These are phyloP conservation scores for Phlogophora meticulosa DNA, from an alignment of 2,888 invertebrate genomes.

Conservation along the genomic window DNA sequence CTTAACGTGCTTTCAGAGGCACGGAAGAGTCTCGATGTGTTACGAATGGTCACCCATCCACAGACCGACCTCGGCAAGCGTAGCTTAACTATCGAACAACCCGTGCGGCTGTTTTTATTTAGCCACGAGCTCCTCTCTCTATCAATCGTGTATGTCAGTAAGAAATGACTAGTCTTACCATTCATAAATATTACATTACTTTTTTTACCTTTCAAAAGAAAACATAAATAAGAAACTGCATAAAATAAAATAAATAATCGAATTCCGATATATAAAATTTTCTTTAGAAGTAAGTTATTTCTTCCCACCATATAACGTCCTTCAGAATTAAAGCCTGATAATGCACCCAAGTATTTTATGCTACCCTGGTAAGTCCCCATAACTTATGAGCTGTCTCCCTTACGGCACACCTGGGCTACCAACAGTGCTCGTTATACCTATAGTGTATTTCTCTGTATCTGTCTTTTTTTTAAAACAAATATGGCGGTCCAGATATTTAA, in stretches of 20 bases:
- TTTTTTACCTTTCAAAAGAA: not conserved
- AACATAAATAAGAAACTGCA: no score
- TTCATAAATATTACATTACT: no score
- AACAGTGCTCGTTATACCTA: constrained; percentile 7
- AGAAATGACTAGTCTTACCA: no score
- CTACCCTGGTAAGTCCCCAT: constrained; percentile 36
- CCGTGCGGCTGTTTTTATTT: no score
- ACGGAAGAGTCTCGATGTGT: no score
- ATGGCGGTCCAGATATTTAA: not conserved
- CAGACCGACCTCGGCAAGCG: no score
- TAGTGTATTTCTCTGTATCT: not conserved
- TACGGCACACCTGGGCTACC: constrained; percentile 53
- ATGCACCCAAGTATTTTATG: constrained; percentile 40
- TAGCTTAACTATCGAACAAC: no score
- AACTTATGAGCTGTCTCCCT: constrained; percentile 55
- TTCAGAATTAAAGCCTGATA: constrained; percentile 52
- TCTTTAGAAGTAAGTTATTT: not conserved
- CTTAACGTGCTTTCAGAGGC: no score
- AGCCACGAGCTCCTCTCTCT: no score
- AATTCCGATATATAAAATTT: not conserved
- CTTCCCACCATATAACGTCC: not conserved
- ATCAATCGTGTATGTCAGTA: no score
- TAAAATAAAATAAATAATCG: not conserved
- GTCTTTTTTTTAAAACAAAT: constrained; percentile 1
- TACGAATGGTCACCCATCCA: no score